A percentile compares a stretch with the other conserved stretches of the same genome.
These are phyloP conservation scores for Malurus leucopterus DNA, from an alignment of 2,797 vertebrate genomes.

Conservation along the genomic window DNA sequence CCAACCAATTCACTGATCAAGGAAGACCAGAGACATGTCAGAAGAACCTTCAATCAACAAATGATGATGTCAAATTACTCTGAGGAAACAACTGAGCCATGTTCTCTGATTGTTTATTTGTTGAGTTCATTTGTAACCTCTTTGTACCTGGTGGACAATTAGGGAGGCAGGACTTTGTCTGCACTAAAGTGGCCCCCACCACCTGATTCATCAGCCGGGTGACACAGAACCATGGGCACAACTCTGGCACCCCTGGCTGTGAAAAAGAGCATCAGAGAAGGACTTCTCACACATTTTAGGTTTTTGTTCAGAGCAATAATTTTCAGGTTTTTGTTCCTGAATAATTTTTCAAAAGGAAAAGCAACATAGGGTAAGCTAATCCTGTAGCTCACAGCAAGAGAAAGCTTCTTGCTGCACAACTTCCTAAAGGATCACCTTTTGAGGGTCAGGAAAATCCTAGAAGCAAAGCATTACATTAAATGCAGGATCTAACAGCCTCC, in stretches of 20 bases:
- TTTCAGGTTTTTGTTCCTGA: background rate
- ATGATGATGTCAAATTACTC: background rate
- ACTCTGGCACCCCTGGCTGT: background rate
- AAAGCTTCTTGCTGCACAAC: background rate
- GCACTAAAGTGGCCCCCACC: background rate
- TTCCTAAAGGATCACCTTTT: background rate
- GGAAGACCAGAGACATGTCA: background rate
- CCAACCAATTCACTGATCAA: background rate
- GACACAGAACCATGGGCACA: background rate
- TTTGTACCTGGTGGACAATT: background rate
- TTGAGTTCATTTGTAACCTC: background rate
- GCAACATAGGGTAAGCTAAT: background rate
- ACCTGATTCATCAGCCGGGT: background rate
- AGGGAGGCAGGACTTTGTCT: background rate
- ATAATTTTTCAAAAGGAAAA: background rate
- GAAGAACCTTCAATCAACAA: background rate
- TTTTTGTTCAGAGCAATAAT: background rate
- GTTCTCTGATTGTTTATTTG: background rate
- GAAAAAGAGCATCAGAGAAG: background rate
- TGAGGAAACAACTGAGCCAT: background rate
- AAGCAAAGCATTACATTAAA: background rate
- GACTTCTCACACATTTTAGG: background rate
- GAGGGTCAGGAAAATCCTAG: background rate
- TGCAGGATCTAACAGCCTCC: background rate
- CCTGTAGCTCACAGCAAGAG: background rate